A percentile compares a stretch with the other conserved stretches of the same genome.
phyloP scores from a whole-genome alignment of 2,797 vertebrate genomes.

The Microhierax caerulescens region DNA sequence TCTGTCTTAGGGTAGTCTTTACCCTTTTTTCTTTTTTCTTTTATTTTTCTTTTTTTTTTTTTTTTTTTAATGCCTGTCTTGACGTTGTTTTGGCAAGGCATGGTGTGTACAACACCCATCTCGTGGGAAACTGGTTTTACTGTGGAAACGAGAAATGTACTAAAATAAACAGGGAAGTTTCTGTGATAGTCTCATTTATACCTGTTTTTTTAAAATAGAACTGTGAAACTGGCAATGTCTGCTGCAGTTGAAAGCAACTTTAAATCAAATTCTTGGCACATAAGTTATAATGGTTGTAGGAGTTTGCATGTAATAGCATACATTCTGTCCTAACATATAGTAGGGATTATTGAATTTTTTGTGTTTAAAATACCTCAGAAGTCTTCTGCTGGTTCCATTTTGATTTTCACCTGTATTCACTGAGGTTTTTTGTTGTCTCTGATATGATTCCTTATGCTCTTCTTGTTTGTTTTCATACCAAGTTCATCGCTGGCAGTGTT shows the following conservation, averaged over 20 bases:
- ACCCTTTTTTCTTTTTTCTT: no score
- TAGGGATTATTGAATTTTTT: not conserved
- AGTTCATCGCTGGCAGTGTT: rapidly evolving
- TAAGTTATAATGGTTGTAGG: not conserved
- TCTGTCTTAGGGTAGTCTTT: not conserved
- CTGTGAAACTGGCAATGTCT: not conserved
- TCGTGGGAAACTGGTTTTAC: rapidly evolving
- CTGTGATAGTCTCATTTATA: rapidly evolving
- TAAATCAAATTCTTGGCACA: not conserved
- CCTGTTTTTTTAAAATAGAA: not conserved
- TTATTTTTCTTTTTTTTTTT: no score
- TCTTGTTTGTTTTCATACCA: not conserved
- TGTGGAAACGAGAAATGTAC: not conserved
- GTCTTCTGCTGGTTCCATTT: not conserved
- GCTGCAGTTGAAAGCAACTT: not conserved
- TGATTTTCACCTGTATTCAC: not conserved
- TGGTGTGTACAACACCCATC: rapidly evolving
- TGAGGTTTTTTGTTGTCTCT: not conserved
- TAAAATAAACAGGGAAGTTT: not conserved
- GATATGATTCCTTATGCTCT: rapidly evolving
- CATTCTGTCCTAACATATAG: rapidly evolving
- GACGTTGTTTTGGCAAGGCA: not conserved
- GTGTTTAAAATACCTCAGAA: not conserved
- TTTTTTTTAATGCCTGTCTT: rapidly evolving
- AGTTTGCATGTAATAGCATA: not conserved